Evolutionary conservation across 2,113 vertebrate species (phyloP).

Genomic region (Natator depressus): DNA sequence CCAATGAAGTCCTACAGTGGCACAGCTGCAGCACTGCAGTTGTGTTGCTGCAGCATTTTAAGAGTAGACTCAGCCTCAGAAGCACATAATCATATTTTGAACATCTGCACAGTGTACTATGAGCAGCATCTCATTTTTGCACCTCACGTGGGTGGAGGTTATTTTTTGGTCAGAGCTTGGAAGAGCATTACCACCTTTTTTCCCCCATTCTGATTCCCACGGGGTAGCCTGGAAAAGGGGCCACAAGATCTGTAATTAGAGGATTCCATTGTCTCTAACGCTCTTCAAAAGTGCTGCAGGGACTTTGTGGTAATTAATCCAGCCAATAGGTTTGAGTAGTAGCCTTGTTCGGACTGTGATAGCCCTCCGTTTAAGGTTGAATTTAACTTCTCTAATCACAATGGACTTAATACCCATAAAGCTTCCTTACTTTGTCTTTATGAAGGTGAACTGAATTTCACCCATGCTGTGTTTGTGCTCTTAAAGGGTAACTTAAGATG

Average conservation of each 20-base stretch:
- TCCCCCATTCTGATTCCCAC: background rate
- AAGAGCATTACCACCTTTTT: background rate
- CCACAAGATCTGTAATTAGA: background rate
- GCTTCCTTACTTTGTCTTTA: background rate
- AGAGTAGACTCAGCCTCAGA: background rate
- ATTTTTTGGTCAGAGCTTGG: background rate
- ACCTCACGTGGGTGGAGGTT: background rate
- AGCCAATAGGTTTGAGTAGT: background rate
- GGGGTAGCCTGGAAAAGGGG: background rate
- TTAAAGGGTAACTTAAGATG: background rate
- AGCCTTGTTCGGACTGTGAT: background rate
- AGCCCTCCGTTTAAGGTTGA: background rate
- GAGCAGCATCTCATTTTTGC: background rate
- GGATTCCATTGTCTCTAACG: background rate
- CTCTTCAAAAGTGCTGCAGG: background rate
- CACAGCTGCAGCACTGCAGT: background rate
- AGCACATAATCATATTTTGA: background rate
- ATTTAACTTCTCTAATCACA: background rate
- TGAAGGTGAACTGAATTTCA: background rate
- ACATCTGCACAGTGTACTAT: background rate
- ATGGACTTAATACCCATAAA: background rate
- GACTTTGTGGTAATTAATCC: background rate
- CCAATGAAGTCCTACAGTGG: background rate
- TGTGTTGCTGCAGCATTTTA: background rate
- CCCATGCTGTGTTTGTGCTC: background rate